Base-by-base conservation (phyloP, 2,888 invertebrate species). In the Torymus auratus region DNA sequence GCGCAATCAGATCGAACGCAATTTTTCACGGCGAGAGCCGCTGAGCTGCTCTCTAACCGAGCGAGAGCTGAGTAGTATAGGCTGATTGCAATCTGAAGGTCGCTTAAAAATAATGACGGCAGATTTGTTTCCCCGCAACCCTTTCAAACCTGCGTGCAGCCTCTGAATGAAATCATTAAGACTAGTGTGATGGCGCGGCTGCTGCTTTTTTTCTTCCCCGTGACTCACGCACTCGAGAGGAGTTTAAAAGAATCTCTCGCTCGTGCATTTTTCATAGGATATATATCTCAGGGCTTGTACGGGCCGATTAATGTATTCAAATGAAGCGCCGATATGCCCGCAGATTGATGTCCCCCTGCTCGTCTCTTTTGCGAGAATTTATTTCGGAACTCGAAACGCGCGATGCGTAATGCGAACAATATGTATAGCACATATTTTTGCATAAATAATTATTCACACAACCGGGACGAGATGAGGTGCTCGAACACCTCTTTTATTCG, bases 261-360 rank as follows among this genome's bases (percentile, higher is more conserved):
- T 2, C 52, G 7, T 23, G 71, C 55, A 71, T 71, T 58, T 71
- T 70, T 78, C 56, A 62, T 62, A 60, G 62, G 41, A 41, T 41
- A 41, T 28, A 28, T 41, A 41, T 41, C 50, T 23, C 61, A 10
- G n/a, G 68, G 41, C 61, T 69, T 68, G 56, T 58, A 56, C 64
- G 41, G 41, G 52, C 20, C 60, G 52, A 75, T 74, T 75, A 73
- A 76, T 78, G 65, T 83, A 82, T 84, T 83, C 79, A 83, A 83
- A 82, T 82, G 81, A 82, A 83, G 76, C 80, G 79, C 82, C 60
- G 67, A 60, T 75, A 56, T 50, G 58, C 69, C 61, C 20, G 56
- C 15, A n/a, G 74, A 58, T 58, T 65, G 58, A 56, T 74, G 56
- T 23, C 11, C 50, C 50, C 41, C 41, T 41, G 41, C 7, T 41